A percentile compares a stretch with the other conserved stretches of the same genome.
Evolutionary conservation across 2,888 invertebrate species (phyloP).

Genomic region (Dolomedes plantarius): DNA sequence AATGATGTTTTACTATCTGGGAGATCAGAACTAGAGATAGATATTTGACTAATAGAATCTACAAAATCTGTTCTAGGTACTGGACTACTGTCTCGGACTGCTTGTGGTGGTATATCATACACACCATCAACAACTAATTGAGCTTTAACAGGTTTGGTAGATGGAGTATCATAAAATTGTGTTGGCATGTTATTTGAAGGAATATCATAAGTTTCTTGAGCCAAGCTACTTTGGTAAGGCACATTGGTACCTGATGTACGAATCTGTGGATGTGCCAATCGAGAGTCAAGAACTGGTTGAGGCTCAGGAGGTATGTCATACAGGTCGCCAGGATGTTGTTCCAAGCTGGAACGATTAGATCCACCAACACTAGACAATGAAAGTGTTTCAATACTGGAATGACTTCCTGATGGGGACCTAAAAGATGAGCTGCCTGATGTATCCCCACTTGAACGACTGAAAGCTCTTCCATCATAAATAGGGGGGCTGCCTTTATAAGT

Average conservation of each 20-base stretch:
- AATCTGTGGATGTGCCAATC: constrained; percentile 73
- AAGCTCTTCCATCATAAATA: constrained; percentile 73
- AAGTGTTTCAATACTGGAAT: constrained; percentile 75
- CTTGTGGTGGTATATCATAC: constrained; percentile 78
- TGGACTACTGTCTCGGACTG: constrained; percentile 76
- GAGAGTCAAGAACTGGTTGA: constrained; percentile 73
- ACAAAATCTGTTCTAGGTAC: constrained; percentile 48
- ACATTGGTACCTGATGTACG: constrained; percentile 74
- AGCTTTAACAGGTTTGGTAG: constrained; percentile 54
- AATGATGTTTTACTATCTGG: constrained; percentile 14
- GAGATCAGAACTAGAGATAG: constrained; percentile 17
- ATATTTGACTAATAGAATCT: constrained; percentile 37
- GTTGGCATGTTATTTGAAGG: constrained; percentile 75
- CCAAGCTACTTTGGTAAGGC: constrained; percentile 50
- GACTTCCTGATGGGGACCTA: constrained; percentile 75
- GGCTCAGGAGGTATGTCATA: constrained; percentile 78
- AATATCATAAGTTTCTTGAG: constrained; percentile 76
- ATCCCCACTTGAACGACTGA: constrained; percentile 77
- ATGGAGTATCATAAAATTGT: constrained; percentile 72
- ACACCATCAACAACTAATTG: constrained; percentile 72
- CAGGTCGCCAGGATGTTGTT: constrained; percentile 76
- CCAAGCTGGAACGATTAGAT: constrained; percentile 77
- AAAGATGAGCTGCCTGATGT: constrained; percentile 77
- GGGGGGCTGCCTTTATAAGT: constrained; percentile 49
- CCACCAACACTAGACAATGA: constrained; percentile 77